These are phyloP conservation scores for Pangasianodon gigas DNA, from an alignment of 2,113 vertebrate species.

Conservation along the genomic window DNA sequence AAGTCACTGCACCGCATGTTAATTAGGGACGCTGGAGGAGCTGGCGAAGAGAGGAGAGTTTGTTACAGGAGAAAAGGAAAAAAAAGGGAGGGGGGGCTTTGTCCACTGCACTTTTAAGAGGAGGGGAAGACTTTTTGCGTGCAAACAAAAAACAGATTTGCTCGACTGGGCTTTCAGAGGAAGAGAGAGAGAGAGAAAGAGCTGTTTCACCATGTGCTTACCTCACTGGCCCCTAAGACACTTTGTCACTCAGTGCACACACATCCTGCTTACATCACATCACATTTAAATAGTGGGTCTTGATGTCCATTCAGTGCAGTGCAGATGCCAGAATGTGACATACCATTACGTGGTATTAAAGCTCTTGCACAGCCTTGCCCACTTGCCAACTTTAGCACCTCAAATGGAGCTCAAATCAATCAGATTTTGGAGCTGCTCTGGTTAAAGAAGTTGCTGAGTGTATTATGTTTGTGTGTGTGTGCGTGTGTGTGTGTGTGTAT, in stretches of 20 bases:
- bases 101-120: constrained; percentile 49
- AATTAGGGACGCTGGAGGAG: constrained; percentile 72
- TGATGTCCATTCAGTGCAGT: constrained; percentile 20
- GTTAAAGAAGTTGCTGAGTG: not conserved
- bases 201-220: constrained; percentile 33
- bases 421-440: not conserved
- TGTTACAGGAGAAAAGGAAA: constrained; percentile 63
- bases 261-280: constrained; percentile 24
- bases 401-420: constrained; percentile 4
- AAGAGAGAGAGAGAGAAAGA: constrained; percentile 39
- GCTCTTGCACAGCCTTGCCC: not conserved
- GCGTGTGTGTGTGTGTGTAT: constrained; percentile 44
- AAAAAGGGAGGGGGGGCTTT: constrained; percentile 45
- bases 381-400: constrained; percentile 16
- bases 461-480: not conserved
- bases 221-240: constrained; percentile 29
- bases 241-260: constrained; percentile 39
- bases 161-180: constrained; percentile 45
- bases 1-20: constrained; percentile 75
- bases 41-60: constrained; percentile 63
- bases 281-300: constrained; percentile 16
- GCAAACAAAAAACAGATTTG: constrained; percentile 62
- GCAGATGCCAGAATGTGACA: constrained; percentile 26
- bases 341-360: not conserved
- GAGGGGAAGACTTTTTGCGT: constrained; percentile 60